A percentile compares a stretch with the other conserved stretches of the same genome.
phyloP scores from a whole-genome alignment of 37 sponge, comb jelly and placozoan genomes.

The Chondrosia reniformis region DNA sequence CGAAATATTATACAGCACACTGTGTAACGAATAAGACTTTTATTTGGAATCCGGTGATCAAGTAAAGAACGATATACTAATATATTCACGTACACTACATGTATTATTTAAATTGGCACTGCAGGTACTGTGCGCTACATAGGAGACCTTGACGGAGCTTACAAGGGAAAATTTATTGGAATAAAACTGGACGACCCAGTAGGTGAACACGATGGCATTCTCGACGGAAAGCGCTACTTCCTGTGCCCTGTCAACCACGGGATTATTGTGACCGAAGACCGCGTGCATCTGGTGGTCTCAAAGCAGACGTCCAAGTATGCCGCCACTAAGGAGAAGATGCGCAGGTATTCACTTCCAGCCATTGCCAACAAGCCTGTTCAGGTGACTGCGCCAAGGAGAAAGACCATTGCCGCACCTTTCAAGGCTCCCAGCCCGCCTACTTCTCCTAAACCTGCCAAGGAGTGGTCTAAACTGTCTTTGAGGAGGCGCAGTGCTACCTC shows the following conservation, averaged over 20 bases:
- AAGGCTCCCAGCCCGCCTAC: background rate
- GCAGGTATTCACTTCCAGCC: background rate
- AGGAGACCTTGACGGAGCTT: constrained; percentile 68
- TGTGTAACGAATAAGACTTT: background rate
- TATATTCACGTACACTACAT: background rate
- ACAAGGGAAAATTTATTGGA: constrained; percentile 53
- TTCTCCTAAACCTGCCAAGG: background rate
- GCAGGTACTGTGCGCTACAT: constrained; percentile 69
- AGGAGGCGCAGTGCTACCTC: background rate
- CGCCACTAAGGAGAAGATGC: background rate
- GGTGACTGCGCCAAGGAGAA: background rate
- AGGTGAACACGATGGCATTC: constrained; percentile 76
- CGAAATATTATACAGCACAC: background rate
- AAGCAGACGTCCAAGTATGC: background rate
- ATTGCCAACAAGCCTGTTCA: background rate
- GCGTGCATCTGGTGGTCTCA: constrained; percentile 40
- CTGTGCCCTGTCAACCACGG: constrained; percentile 71
- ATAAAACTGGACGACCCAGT: constrained; percentile 85
- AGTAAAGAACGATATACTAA: background rate
- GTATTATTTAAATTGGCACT: background rate
- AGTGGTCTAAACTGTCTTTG: background rate
- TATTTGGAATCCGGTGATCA: background rate
- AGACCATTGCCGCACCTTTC: background rate
- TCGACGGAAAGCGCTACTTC: constrained; percentile 73
- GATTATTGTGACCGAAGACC: constrained; percentile 45